These are phyloP conservation scores for Brachyptera putata DNA, from an alignment of 2,888 invertebrate genomes.

Conservation along the genomic window DNA sequence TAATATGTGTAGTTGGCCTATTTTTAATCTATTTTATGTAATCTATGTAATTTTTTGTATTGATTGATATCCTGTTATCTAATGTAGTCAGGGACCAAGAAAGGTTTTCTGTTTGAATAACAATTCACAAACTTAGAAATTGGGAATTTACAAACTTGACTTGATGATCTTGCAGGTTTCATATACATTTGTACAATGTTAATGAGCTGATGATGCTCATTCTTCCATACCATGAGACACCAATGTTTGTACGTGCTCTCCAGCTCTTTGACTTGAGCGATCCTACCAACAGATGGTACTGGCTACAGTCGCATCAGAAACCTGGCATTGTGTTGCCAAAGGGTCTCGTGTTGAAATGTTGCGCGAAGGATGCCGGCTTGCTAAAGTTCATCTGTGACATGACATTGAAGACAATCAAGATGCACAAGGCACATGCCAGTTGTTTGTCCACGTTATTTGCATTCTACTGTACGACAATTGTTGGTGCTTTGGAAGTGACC, in stretches of 20 bases:
- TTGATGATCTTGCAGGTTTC: no score
- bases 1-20: no score
- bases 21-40: no score
- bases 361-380: conserved; percentile 50
- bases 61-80: no score
- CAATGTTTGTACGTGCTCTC: conserved; percentile 75
- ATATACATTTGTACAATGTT: conserved; percentile 83
- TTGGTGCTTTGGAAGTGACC: conserved; percentile 63
- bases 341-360: conserved; percentile 58
- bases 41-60: no score
- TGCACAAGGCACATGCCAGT: conserved; percentile 54
- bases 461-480: conserved; percentile 72
- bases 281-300: conserved; percentile 63
- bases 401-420: conserved; percentile 55
- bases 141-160: no score
- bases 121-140: no score
- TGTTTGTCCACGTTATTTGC: conserved; percentile 67
- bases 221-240: conserved; percentile 90
- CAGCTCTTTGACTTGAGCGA: conserved; percentile 67
- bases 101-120: no score
- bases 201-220: conserved; percentile 74
- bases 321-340: conserved; percentile 70
- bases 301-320: conserved; percentile 70
- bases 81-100: no score
- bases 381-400: conserved; percentile 59